Base-by-base conservation (phyloP, 1,140 invertebrate genomes). In the Drosophila melanica region DNA sequence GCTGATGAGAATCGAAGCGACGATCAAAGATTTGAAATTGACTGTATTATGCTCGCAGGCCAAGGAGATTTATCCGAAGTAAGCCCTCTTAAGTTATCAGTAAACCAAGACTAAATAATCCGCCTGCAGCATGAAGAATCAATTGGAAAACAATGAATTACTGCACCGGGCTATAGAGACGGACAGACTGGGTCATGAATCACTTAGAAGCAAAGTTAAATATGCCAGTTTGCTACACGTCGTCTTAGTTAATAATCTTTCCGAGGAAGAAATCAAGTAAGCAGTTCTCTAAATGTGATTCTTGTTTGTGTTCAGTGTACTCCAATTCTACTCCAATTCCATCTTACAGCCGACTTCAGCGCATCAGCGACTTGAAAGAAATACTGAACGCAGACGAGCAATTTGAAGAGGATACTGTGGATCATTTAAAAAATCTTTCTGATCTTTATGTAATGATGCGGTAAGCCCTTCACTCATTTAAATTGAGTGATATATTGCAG, bases 221-320 rank as follows among this genome's bases (percentile, higher is more conserved):
- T 74, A 75, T 10, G 71, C 86, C 2, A 75, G 64, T 4, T 64
- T 82, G 6, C 41, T 90, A 1, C 72, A 77, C 44, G 54, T 58
- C 4, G 60, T 86, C 0, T 47, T 92, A 58, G 30, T 89, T 8
- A 77, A 92, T 45, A 92, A 92, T 66, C 72, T 86, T 1, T 85
- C 79, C 0, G 80, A 89, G 33, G 90, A 91, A 30, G 90, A 91
- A 60, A 79, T 81, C 2, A 82, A 77, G 90, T 91, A 69, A 33
- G 68, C 72, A n/a, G 6, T 14, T 7, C 9, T 3, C n/a, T 3
- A 35, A 11, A 1, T 0, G 20, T 6, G 16, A 0, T 8, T 37
- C 2, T 18, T 35, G 8, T 16, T 23, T 60, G 33, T n/a, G 27
- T 27, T 27, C 27, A 27, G 27, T 11, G 33, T 33, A 10, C 9